A percentile compares a stretch with the other conserved stretches of the same genome.
Evolutionary conservation across 1,140 invertebrate species (phyloP).

Genomic region (Lordiphosa mommai): DNA sequence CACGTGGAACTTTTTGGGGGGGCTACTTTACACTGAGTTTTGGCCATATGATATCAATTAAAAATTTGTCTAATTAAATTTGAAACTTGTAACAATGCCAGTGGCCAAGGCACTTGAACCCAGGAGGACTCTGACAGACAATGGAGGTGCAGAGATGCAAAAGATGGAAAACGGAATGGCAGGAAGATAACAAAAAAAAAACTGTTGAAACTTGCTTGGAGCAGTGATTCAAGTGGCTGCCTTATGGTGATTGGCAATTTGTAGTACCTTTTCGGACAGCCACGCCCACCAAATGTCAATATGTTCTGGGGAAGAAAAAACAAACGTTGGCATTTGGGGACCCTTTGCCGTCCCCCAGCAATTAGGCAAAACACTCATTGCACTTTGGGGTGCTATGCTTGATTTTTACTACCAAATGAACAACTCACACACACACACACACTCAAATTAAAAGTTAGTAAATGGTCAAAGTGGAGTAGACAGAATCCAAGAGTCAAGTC

Average conservation of each 20-base stretch:
- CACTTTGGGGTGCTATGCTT: slow-evolving; percentile 38
- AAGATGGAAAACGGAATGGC: background rate
- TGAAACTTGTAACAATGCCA: slow-evolving; percentile 68
- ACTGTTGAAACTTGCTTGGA: slow-evolving; percentile 51
- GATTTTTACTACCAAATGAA: slow-evolving; percentile 46
- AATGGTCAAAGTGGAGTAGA: slow-evolving; percentile 12
- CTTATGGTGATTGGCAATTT: slow-evolving; percentile 59
- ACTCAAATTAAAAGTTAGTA: slow-evolving; percentile 41
- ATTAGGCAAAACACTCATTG: slow-evolving; percentile 58
- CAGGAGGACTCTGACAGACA: slow-evolving; percentile 10
- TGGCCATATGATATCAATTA: slow-evolving; percentile 77
- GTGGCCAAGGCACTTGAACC: slow-evolving; percentile 62
- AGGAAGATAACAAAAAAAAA: slow-evolving; percentile 37
- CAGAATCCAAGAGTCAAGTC: slow-evolving; percentile 24
- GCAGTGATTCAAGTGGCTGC: slow-evolving; percentile 34
- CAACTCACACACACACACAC: slow-evolving; percentile 1
- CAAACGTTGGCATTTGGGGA: slow-evolving; percentile 5
- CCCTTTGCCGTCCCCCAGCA: slow-evolving; percentile 35
- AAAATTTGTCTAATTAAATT: slow-evolving; percentile 78
- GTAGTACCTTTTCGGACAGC: slow-evolving; percentile 67
- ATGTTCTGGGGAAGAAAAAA: slow-evolving; percentile 43
- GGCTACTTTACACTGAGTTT: slow-evolving; percentile 33
- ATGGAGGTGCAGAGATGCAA: background rate
- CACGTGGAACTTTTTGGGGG: slow-evolving; percentile 48
- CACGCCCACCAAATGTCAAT: slow-evolving; percentile 71